phyloP scores from a whole-genome alignment of 1,140 invertebrate species.

The Sycophaga agraensis region DNA sequence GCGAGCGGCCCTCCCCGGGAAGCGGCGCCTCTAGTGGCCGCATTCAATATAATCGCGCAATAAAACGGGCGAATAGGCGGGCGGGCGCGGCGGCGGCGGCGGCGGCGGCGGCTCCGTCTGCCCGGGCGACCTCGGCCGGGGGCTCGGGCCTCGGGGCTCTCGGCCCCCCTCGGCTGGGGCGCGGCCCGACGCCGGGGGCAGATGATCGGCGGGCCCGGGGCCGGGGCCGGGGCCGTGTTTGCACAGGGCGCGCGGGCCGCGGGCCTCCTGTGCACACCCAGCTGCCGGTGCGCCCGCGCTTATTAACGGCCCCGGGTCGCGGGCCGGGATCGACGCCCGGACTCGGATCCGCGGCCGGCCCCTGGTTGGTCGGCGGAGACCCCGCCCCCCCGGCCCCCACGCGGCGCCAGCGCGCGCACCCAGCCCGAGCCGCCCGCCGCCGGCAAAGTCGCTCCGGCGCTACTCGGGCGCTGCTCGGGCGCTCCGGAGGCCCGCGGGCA shows the following conservation, averaged over 20 bases:
- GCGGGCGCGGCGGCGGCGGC: slow-evolving; percentile 12
- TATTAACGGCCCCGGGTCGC: too few species aligned
- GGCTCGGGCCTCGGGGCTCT: too few species aligned
- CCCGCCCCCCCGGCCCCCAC: slow-evolving; percentile 37
- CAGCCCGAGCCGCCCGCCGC: slow-evolving; percentile 4
- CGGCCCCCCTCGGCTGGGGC: too few species aligned
- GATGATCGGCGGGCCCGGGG: slow-evolving; percentile 25
- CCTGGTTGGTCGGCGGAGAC: slow-evolving; percentile 38
- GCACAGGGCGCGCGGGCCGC: too few species aligned
- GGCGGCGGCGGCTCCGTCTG: not conserved
- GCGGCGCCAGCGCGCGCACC: not conserved
- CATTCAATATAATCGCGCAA: slow-evolving; percentile 55
- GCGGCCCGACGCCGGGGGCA: slow-evolving; percentile 13
- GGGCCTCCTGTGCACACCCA: too few species aligned
- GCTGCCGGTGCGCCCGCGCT: slow-evolving; percentile 18
- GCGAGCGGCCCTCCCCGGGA: slow-evolving; percentile 43
- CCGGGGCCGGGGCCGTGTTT: slow-evolving; percentile 27
- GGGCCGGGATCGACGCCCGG: slow-evolving; percentile 22
- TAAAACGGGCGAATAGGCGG: slow-evolving; percentile 51
- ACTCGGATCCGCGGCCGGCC: slow-evolving; percentile 24
- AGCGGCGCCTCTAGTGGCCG: too few species aligned
- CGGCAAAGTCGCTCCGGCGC: too few species aligned
- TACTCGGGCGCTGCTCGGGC: too few species aligned
- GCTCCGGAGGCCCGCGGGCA: too few species aligned
- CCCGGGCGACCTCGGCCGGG: too few species aligned